These are phyloP conservation scores for Drosophila peninsularis DNA, from an alignment of 2,888 invertebrate species.

Conservation along the genomic window DNA sequence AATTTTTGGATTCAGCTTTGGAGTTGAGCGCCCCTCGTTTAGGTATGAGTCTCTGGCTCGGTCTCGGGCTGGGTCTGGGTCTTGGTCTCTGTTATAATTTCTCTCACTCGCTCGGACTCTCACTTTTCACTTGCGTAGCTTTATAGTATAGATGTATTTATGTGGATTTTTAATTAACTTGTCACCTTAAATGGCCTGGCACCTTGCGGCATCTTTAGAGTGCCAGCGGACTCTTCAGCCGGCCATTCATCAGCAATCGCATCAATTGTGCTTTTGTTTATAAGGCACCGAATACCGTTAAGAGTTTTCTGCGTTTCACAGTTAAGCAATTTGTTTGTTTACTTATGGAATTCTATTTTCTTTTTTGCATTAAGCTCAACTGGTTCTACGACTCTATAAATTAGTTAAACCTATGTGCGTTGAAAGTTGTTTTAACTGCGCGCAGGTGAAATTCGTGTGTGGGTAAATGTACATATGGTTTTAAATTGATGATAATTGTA, in stretches of 20 bases:
- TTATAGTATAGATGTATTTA: constrained; percentile 18
- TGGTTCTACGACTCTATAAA: constrained; percentile 42
- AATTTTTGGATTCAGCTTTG: constrained; percentile 8
- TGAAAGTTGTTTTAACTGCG: constrained; percentile 42
- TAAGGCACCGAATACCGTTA: constrained; percentile 7
- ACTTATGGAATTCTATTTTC: constrained; percentile 25
- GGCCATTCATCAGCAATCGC: constrained; percentile 1
- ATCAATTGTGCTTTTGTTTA: constrained; percentile 16
- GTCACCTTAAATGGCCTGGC: constrained; percentile 52
- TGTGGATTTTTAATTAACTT: constrained; percentile 54
- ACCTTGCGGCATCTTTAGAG: constrained; percentile 36
- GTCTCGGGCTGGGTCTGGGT: constrained; percentile 29
- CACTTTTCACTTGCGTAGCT: constrained; percentile 64
- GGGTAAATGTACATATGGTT: background rate
- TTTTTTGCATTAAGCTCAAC: constrained; percentile 34
- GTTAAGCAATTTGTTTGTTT: constrained; percentile 34
- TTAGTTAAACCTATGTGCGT: constrained; percentile 33
- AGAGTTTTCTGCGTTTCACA: constrained; percentile 13
- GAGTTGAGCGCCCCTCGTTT: constrained; percentile 2
- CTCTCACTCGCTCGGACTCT: constrained; percentile 72
- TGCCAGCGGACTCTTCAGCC: background rate
- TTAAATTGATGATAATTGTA: background rate
- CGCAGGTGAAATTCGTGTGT: constrained; percentile 39
- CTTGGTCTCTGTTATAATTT: constrained; percentile 65
- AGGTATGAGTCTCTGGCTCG: constrained; percentile 15